A percentile compares a stretch with the other conserved stretches of the same genome.
Evolutionary conservation across 2,888 invertebrate species (phyloP).

Genomic region (Ochlodes sylvanus): DNA sequence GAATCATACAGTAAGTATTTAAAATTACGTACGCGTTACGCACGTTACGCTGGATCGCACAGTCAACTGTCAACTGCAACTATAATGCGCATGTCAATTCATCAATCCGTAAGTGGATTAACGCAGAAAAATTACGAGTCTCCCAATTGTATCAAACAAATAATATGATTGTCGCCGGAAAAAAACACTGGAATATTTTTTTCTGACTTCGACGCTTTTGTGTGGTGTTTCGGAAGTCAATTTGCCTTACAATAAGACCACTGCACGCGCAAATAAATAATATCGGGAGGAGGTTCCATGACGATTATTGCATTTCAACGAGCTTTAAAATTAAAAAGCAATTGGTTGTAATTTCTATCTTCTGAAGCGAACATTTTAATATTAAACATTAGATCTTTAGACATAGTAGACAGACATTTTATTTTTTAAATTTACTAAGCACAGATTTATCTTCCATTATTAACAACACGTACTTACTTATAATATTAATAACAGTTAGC

Average conservation of each 20-base stretch:
- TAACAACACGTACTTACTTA: no score
- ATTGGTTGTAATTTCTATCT: background rate
- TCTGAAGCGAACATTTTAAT: no score
- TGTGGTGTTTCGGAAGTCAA: constrained; percentile 14
- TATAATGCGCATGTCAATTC: constrained; percentile 8
- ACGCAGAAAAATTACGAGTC: constrained; percentile 14
- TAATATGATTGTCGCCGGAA: constrained; percentile 9
- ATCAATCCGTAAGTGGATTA: constrained; percentile 10
- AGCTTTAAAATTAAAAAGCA: constrained; percentile 12
- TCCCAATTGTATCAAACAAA: constrained; percentile 15
- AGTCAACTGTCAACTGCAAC: background rate
- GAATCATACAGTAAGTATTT: background rate
- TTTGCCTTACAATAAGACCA: constrained; percentile 26
- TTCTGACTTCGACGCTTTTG: constrained; percentile 6
- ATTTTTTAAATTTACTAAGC: no score
- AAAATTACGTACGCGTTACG: background rate
- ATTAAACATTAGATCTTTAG: no score
- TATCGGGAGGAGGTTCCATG: constrained; percentile 24
- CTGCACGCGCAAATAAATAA: constrained; percentile 30
- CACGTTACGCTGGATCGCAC: background rate
- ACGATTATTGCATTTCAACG: constrained; percentile 29
- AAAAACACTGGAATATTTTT: constrained; percentile 7
- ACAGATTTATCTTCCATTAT: no score
- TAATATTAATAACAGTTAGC: no score
- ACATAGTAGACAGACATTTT: no score